Percentiles rank a stretch among this genome's conserved stretches.
These are phyloP conservation scores for Drosophila subpulchrella DNA, from an alignment of 1,140 invertebrate genomes.

Conservation along the genomic window DNA sequence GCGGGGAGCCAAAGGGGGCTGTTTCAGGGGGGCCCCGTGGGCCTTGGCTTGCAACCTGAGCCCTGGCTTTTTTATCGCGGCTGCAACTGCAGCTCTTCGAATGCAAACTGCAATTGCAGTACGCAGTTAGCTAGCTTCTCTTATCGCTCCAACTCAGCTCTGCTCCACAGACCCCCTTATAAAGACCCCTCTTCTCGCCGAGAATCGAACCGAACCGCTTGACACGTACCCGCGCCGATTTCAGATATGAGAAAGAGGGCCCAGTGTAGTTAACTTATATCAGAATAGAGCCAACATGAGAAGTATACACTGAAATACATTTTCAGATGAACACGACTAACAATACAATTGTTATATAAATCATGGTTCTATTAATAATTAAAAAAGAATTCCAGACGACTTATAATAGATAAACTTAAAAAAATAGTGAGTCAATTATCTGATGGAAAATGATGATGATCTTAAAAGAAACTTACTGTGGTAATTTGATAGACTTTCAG, in stretches of 20 bases:
- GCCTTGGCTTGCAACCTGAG: conserved; percentile 57
- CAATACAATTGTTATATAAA: too few relatives aligned
- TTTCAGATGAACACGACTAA: background rate
- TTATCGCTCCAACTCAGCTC: conserved; percentile 24
- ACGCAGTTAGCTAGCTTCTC: conserved; percentile 40
- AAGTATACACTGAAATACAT: background rate
- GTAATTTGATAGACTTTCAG: too few relatives aligned
- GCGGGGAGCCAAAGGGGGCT: background rate
- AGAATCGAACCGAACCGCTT: conserved; percentile 32
- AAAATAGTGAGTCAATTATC: too few relatives aligned
- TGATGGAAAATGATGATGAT: too few relatives aligned
- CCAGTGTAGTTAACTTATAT: conserved; percentile 3
- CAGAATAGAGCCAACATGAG: conserved; percentile 2
- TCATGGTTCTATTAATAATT: too few relatives aligned
- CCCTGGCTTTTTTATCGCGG: conserved; percentile 38
- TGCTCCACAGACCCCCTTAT: conserved; percentile 4
- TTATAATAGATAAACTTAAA: too few relatives aligned
- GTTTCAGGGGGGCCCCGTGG: conserved; percentile 13
- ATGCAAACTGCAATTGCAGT: conserved; percentile 43
- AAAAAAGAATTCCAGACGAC: too few relatives aligned
- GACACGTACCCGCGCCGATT: conserved; percentile 66
- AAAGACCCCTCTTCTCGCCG: conserved; percentile 4
- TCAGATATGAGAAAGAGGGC: conserved; percentile 30
- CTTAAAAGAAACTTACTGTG: too few relatives aligned
- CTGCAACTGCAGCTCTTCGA: conserved; percentile 40